phyloP scores from a whole-genome alignment of 92 coral and sea anemone species.

The Diadumene lineata region DNA sequence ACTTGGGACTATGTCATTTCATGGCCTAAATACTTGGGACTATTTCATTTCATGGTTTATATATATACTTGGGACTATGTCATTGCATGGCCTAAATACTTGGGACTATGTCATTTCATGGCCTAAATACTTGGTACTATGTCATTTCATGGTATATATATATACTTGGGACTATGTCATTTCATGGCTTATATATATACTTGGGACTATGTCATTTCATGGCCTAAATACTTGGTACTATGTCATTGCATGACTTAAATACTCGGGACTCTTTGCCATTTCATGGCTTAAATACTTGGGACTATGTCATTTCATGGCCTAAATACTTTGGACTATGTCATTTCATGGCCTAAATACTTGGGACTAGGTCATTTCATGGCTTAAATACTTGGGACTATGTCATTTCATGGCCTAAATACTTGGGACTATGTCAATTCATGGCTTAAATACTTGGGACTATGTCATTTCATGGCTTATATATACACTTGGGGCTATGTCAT shows the following conservation, averaged over 20 bases:
- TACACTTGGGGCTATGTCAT: no score
- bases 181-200: background rate
- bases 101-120: slow-evolving; percentile 68
- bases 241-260: background rate
- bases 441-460: no score
- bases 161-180: background rate
- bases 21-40: background rate
- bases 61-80: background rate
- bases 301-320: no score
- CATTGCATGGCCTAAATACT: no score
- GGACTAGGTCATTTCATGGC: no score
- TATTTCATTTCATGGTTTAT: background rate
- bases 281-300: no score
- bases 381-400: no score
- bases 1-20: background rate
- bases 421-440: no score
- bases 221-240: background rate
- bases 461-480: no score
- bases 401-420: no score
- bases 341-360: no score
- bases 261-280: background rate
- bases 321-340: no score
- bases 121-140: background rate
- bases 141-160: background rate
- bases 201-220: background rate